A percentile compares a stretch with the other conserved stretches of the same genome.
These are phyloP conservation scores for Axis porcinus DNA, from an alignment of 2,113 vertebrate genomes.

Conservation along the genomic window DNA sequence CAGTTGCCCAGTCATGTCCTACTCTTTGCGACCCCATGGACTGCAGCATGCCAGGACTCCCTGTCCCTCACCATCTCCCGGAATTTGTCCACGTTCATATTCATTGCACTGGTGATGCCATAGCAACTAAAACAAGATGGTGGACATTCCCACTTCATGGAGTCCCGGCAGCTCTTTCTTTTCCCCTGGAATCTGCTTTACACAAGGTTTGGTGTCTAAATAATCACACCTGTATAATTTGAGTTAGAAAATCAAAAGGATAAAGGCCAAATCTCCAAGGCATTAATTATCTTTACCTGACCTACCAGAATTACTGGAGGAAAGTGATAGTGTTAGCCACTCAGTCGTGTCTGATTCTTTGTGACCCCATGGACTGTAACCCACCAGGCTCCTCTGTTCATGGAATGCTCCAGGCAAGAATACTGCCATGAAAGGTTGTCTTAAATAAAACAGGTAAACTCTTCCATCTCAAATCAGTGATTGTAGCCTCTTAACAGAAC, in stretches of 20 bases:
- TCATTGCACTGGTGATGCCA: neutral
- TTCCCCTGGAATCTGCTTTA: neutral
- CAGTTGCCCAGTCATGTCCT: no score
- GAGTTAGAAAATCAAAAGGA: neutral
- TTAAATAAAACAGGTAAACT: neutral
- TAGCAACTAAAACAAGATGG: neutral
- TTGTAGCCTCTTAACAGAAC: neutral
- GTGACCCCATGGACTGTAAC: no score
- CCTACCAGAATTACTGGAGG: neutral
- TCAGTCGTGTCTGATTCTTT: no score
- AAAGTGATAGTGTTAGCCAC: no score
- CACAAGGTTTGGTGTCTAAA: neutral
- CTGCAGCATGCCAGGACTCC: no score
- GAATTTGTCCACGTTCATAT: no score
- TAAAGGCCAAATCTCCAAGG: neutral
- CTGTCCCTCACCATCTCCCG: no score
- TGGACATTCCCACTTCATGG: neutral
- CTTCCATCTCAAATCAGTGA: neutral
- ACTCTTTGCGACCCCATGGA: no score
- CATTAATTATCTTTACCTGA: neutral
- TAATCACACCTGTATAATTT: neutral
- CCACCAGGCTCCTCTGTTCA: no score
- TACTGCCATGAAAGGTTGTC: neutral
- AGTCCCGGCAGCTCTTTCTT: neutral
- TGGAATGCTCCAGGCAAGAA: no score